Evolutionary conservation across 2,113 vertebrate genomes (phyloP), one percentile per base, ranked within the genome.

Genomic region (Barbus barbus): DNA sequence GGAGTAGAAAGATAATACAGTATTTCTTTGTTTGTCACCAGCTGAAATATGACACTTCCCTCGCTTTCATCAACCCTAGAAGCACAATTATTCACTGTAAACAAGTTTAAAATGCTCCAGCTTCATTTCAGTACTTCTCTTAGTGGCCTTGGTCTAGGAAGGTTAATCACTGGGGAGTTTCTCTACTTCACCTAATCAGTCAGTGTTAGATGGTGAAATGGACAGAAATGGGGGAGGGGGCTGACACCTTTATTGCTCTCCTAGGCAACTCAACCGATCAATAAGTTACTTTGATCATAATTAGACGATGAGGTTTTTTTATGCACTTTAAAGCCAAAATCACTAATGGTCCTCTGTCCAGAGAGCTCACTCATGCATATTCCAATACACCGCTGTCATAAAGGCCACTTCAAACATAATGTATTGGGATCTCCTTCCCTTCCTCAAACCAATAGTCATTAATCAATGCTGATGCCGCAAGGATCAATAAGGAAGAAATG

Each of bases 111-210:
- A 80, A 72, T 77, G 58, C 76, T 84, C 83, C 58, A 82, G 81
- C 78, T 88, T 82, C 53, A 81, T 78, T 28, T 58, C 51, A 12
- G 56, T 41, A 61, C 72, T 86, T 78, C 86, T 89, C 58, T 76
- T 77, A 31, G 60, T 80, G 75, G 73, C 82, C 74, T 82, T 60
- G 81, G 80, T 83, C 46, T 22, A 53, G 76, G 24, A 76, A 86
- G 84, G 87, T 86, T 84, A 86, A 87, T 89, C 81, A 85, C 71
- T 78, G 22, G 53, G 87, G 81, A 85, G 87, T 86, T 86, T 75
- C 83, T 78, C 38, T 44, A 63, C 79, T 74, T 83, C 82, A 67
- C 80, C 79, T 71, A 84, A 86, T 89, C 88, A 88, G 83, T 90
- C 85, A 78, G 46, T n/a, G 22, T 82, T 87, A 44, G 41, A 44